Evolutionary conservation across 2,113 vertebrate species (phyloP).

Genomic region (Amazona guildingii): DNA sequence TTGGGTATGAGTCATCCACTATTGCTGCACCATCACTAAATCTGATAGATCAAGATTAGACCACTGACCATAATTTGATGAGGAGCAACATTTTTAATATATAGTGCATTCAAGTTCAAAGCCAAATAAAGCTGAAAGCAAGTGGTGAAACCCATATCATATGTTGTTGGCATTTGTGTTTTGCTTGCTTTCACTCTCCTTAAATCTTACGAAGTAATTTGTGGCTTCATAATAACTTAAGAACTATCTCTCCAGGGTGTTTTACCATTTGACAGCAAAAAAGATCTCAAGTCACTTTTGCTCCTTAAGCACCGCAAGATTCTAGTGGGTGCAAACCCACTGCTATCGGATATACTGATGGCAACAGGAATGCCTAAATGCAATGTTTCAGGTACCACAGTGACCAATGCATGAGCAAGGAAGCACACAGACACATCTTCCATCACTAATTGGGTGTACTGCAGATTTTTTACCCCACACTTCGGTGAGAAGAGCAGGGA

Average conservation of each 20-base stretch:
- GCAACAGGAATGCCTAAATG: not conserved
- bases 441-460: accelerated
- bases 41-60: not conserved
- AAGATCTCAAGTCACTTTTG: not conserved
- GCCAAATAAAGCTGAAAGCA: not conserved
- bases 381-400: not conserved
- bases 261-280: not conserved
- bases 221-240: not conserved
- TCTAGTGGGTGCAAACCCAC: not conserved
- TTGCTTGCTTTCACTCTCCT: not conserved
- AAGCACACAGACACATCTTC: accelerated
- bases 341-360: not conserved
- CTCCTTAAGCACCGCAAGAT: not conserved
- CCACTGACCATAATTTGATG: not conserved
- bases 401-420: not conserved
- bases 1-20: not conserved
- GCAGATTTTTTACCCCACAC: not conserved
- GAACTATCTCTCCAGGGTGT: not conserved
- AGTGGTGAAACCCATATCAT: not conserved
- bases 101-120: not conserved
- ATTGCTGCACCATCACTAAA: not conserved
- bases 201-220: not conserved
- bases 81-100: not conserved
- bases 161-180: not conserved
- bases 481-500: not conserved